These are phyloP conservation scores for Amitus sp. DNA, from an alignment of 2,888 invertebrate genomes.

Conservation along the genomic window DNA sequence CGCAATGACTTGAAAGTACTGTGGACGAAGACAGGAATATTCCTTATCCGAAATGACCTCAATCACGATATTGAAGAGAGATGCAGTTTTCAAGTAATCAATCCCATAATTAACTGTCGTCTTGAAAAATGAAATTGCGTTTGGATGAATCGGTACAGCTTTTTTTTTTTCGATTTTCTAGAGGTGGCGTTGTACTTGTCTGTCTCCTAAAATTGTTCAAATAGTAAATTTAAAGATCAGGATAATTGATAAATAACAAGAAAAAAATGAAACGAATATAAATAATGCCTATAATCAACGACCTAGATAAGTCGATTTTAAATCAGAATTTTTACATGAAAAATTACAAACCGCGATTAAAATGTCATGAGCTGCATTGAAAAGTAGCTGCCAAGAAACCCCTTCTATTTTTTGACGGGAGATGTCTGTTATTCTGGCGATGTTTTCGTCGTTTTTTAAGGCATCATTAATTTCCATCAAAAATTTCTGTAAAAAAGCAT, in stretches of 20 bases:
- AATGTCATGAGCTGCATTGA: too few relatives aligned
- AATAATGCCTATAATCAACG: too few relatives aligned
- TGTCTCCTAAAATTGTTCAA: neutral
- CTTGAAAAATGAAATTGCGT: neutral
- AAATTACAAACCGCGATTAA: too few relatives aligned
- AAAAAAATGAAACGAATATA: too few relatives aligned
- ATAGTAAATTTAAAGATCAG: neutral
- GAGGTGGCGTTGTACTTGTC: neutral
- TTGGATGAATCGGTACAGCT: neutral
- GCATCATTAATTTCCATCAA: too few relatives aligned
- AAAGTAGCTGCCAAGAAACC: too few relatives aligned
- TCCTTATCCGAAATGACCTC: conserved; percentile 13
- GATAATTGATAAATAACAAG: neutral
- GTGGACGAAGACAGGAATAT: conserved; percentile 15
- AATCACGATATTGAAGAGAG: conserved; percentile 10
- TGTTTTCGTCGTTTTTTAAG: too few relatives aligned
- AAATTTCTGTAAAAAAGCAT: too few relatives aligned
- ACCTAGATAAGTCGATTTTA: too few relatives aligned
- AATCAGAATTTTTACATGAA: too few relatives aligned
- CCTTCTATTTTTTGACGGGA: too few relatives aligned
- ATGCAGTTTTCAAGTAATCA: neutral
- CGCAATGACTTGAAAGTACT: conserved; percentile 9
- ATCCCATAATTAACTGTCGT: neutral
- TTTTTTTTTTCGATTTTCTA: neutral
- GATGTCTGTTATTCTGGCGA: too few relatives aligned